Conservation (phyloP, 2,797 vertebrate genomes). For the Malacoctenus gilli region DNA sequence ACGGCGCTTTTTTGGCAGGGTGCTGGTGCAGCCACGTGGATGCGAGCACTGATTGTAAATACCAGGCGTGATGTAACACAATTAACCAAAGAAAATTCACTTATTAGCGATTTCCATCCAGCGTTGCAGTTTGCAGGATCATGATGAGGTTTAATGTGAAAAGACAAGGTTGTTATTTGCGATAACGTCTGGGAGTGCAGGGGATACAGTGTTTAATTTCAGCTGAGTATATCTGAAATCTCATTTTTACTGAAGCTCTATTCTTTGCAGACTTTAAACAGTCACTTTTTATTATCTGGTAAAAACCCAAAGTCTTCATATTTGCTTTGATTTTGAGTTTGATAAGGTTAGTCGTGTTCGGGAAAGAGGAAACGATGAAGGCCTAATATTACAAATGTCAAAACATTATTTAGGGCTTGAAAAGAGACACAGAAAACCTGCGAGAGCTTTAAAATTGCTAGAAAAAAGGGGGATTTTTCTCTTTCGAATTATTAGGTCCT, state of each 20-base stretch:
- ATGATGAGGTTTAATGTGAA: constrained; percentile 27
- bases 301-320: too few relatives aligned
- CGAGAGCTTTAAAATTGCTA: too few relatives aligned
- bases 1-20: constrained; percentile 37
- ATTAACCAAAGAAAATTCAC: constrained; percentile 52
- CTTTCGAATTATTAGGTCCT: constrained; percentile 3
- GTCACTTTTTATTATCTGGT: background rate
- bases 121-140: constrained; percentile 19
- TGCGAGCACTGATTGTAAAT: constrained; percentile 24
- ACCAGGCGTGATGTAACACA: constrained; percentile 26
- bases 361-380: too few relatives aligned
- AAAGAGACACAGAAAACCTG: constrained; percentile 4
- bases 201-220: constrained; percentile 1
- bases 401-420: constrained; percentile 6
- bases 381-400: constrained; percentile 9
- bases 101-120: constrained; percentile 28
- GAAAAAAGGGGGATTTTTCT: too few relatives aligned
- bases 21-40: constrained; percentile 8
- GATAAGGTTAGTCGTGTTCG: too few relatives aligned
- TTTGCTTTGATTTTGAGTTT: too few relatives aligned
- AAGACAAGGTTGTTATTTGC: constrained; percentile 1
- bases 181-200: too few relatives aligned
- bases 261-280: constrained; percentile 35
- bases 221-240: background rate
- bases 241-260: constrained; percentile 3